These are phyloP conservation scores for Ascidia mentula DNA, from an alignment of 23 tunicate genomes.

Conservation along the genomic window DNA sequence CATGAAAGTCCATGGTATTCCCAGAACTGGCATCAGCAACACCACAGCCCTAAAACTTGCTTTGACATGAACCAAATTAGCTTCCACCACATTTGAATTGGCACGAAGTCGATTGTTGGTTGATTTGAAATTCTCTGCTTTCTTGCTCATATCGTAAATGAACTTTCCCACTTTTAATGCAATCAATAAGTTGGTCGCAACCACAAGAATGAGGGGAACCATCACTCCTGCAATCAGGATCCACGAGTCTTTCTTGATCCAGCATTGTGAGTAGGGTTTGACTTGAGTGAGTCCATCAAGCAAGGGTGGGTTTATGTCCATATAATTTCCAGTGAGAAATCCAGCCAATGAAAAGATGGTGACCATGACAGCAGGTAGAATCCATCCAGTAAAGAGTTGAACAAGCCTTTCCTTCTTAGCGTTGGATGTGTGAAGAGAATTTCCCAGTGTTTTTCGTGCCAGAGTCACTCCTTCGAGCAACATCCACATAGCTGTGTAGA, in stretches of 20 bases:
- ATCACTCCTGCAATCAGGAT: neutral
- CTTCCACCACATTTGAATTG: neutral
- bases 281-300: neutral
- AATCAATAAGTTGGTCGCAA: neutral
- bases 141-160: slow-evolving; percentile 1
- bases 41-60: neutral
- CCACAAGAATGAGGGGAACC: neutral
- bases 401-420: neutral
- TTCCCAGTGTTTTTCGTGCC: neutral
- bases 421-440: neutral
- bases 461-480: neutral
- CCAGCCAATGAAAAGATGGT: neutral
- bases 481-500: neutral
- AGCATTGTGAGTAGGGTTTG: slow-evolving; percentile 6
- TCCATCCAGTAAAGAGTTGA: neutral
- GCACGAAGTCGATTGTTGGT: neutral
- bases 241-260: slow-evolving; percentile 11
- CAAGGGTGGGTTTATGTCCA: neutral
- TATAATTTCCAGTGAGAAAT: neutral
- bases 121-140: slow-evolving; percentile 2
- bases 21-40: neutral
- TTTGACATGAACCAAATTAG: neutral
- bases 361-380: neutral
- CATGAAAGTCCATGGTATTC: neutral
- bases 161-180: neutral